Conservation (phyloP, 2,113 vertebrate species). For the Lophius piscatorius region DNA sequence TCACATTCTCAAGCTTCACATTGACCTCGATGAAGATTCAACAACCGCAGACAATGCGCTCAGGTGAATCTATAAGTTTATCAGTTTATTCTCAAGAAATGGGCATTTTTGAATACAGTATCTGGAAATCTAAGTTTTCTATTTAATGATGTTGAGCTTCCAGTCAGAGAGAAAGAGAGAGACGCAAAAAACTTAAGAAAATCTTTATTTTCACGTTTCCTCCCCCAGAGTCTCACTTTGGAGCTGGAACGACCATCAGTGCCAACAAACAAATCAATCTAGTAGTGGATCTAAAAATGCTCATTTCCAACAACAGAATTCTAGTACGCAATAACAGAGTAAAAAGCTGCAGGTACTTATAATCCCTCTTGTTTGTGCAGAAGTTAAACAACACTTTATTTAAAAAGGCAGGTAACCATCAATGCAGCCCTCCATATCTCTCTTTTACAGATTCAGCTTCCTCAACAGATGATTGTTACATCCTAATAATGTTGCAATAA, state of each 20-base stretch:
- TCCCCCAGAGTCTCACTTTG: conserved; percentile 22
- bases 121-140: too few relatives aligned
- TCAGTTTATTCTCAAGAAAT: too few relatives aligned
- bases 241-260: conserved; percentile 44
- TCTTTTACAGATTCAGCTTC: too few relatives aligned
- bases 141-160: conserved; percentile 32
- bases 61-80: too few relatives aligned
- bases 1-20: background rate
- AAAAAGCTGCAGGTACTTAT: conserved; percentile 13
- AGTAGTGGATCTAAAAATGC: conserved; percentile 38
- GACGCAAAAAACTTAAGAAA: conserved; percentile 11
- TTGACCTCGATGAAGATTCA: background rate
- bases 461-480: background rate
- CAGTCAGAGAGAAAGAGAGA: conserved; percentile 9
- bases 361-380: conserved; percentile 1
- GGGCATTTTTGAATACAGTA: too few relatives aligned
- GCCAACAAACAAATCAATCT: conserved; percentile 45
- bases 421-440: too few relatives aligned
- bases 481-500: background rate
- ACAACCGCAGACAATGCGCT: too few relatives aligned
- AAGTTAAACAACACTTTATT: conserved; percentile 10
- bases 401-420: conserved; percentile 13
- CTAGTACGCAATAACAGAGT: conserved; percentile 47
- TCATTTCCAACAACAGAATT: conserved; percentile 46
- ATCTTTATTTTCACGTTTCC: conserved; percentile 22